phyloP scores from a whole-genome alignment of 2,113 vertebrate genomes.

The Callospermophilus lateralis region DNA sequence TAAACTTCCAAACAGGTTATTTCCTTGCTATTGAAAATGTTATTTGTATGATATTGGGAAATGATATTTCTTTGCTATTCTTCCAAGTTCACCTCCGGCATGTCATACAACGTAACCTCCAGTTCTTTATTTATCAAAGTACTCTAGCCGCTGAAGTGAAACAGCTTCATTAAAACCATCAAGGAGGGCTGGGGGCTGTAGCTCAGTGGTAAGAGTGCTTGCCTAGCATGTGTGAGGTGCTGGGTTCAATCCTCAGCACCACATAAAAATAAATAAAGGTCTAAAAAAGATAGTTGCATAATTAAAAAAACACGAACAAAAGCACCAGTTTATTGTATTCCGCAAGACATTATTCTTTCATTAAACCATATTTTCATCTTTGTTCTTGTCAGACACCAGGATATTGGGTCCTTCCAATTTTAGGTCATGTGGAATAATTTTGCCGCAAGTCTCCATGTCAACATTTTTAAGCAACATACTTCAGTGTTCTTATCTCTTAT shows the following conservation, averaged over 20 bases:
- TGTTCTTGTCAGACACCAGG: slow-evolving; percentile 98
- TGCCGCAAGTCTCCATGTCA: slow-evolving; percentile 99
- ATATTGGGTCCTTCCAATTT: slow-evolving; percentile 95
- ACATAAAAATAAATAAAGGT: too few species aligned
- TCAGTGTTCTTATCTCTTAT: slow-evolving; percentile 99
- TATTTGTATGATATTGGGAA: slow-evolving; percentile 96
- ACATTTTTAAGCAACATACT: slow-evolving; percentile 98
- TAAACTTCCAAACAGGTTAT: slow-evolving; percentile 98
- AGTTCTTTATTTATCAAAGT: slow-evolving; percentile 98
- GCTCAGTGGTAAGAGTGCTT: too few species aligned
- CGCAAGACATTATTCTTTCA: slow-evolving; percentile 97
- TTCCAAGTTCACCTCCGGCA: slow-evolving; percentile 97
- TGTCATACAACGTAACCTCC: slow-evolving; percentile 98
- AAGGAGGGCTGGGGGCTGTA: slow-evolving; percentile 83
- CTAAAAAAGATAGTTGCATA: too few species aligned
- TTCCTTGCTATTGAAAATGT: slow-evolving; percentile 94
- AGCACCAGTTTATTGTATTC: slow-evolving; percentile 98
- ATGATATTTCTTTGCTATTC: slow-evolving; percentile 99
- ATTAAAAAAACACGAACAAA: slow-evolving; percentile 66
- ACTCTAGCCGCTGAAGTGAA: slow-evolving; percentile 98
- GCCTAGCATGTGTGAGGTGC: too few species aligned
- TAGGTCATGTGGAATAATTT: slow-evolving; percentile 98
- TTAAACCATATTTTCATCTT: slow-evolving; percentile 99
- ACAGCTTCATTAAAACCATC: slow-evolving; percentile 98
- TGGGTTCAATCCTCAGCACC: too few species aligned